Base-by-base conservation (phyloP, 1,140 invertebrate species). In the Paramacrobiotus metropolitanus region DNA sequence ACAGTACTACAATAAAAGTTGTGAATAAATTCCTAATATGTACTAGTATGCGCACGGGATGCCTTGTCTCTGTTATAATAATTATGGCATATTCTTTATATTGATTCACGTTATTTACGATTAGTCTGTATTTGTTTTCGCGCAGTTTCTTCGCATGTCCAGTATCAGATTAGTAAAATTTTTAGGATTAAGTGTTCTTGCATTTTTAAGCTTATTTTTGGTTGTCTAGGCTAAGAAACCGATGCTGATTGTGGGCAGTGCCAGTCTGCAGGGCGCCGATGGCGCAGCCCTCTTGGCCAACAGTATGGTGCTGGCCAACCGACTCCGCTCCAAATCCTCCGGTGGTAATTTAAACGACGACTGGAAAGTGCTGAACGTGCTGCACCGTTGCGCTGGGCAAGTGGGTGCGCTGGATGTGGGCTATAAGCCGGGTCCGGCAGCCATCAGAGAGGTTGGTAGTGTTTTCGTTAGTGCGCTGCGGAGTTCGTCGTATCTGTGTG, bases 361-460 rank as follows among this genome's bases (percentile, higher is more conserved):
- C 60, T 85, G 81, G 82, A 83, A 86, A 75, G 80, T 91, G 20
- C 77, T 94, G 65, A 95, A 95, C 73, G 79, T 95, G 24, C 77
- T 95, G 21, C 90, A 95, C 66, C 83, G 83, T 67, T 70, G 71
- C 62, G 78, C 78, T 44, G 75, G 73, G 65, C 90, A 96, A 79
- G 90, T 93, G 59, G 93, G 89, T 59, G 93, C 95, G 30, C 76
- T 96, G 59, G 95, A 99, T 77, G 71, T 97, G 60, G 94, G 94
- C 34, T 96, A 92, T 75, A 81, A 82, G 65, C 78, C 88, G 2
- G 84, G 86, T 21, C 78, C 85, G 3, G 79, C 82, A 29, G 76
- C 76, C 62, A 78, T 84, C n/a, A 73, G 82, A 30, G 15, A 55
- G 48, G 48, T 55, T 9, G 15, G 48, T 20, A 55, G 24, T 55